Evolutionary conservation across 1,140 invertebrate species (phyloP).

Genomic region (Caerostris darwini): DNA sequence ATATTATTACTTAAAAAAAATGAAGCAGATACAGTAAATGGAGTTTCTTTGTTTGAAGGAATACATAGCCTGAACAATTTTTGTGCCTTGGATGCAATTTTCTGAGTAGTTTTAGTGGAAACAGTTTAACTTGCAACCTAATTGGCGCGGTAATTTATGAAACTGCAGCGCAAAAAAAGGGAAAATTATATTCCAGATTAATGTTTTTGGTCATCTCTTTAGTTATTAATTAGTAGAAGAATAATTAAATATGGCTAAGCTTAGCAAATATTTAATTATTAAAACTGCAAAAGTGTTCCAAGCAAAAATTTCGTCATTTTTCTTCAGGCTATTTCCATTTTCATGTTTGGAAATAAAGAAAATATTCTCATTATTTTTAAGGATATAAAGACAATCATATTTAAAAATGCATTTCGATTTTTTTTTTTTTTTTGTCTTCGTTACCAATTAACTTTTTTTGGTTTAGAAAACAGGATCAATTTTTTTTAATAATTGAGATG

Average conservation of each 20-base stretch:
- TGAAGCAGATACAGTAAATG: too few species aligned
- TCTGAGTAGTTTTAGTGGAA: slow-evolving; percentile 2
- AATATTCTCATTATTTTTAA: background rate
- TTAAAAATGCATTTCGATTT: slow-evolving; percentile 40
- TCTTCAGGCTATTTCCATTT: background rate
- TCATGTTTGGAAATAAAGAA: background rate
- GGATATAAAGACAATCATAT: slow-evolving; percentile 15
- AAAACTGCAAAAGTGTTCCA: slow-evolving; percentile 36
- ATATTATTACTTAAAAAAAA: too few species aligned
- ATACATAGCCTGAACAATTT: background rate
- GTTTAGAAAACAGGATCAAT: background rate
- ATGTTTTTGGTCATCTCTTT: background rate
- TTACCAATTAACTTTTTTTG: slow-evolving; percentile 17
- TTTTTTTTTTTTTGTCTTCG: background rate
- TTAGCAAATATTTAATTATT: slow-evolving; percentile 71
- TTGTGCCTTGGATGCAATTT: background rate
- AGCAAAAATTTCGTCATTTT: slow-evolving; percentile 9
- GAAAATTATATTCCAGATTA: slow-evolving; percentile 32
- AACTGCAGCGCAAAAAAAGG: slow-evolving; percentile 9
- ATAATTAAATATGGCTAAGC: slow-evolving; percentile 69
- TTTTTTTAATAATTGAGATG: background rate
- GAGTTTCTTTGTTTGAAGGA: background rate
- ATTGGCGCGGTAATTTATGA: slow-evolving; percentile 47
- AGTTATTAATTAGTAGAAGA: slow-evolving; percentile 65
- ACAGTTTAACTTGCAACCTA: slow-evolving; percentile 36